phyloP scores from a whole-genome alignment of 1,140 invertebrate species.

The Brachionus paranguensis region DNA sequence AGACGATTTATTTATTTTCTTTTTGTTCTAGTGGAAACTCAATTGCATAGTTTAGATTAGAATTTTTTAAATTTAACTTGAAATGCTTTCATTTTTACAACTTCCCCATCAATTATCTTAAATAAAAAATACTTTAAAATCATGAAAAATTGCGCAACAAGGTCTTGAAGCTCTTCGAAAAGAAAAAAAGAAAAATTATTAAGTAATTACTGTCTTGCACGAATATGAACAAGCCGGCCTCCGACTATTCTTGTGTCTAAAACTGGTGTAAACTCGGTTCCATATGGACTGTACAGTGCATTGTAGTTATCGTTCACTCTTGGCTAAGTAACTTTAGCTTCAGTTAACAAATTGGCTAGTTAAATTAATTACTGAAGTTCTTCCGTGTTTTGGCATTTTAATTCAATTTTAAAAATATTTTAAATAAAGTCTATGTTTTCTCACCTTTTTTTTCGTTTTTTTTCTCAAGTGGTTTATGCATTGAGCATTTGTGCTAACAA shows the following conservation, averaged over 20 bases:
- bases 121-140: neutral
- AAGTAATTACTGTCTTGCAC: neutral
- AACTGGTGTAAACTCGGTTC: conserved; percentile 28
- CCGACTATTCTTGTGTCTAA: conserved; percentile 23
- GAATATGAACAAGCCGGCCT: neutral
- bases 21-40: conserved; percentile 1
- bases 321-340: neutral
- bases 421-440: neutral
- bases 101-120: neutral
- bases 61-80: neutral
- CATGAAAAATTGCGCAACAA: conserved; percentile 3
- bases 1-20: conserved; percentile 13
- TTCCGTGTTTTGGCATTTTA: conserved; percentile 31
- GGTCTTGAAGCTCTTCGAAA: neutral
- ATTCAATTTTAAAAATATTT: neutral
- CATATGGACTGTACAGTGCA: conserved; percentile 24
- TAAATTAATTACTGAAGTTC: neutral
- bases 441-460: neutral
- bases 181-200: neutral
- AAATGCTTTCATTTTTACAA: neutral
- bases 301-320: neutral
- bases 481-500: neutral
- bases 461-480: neutral
- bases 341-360: neutral
- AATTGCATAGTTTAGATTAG: neutral